Conservation (phyloP, 1,140 invertebrate genomes). For the Cydia fagiglandana region DNA sequence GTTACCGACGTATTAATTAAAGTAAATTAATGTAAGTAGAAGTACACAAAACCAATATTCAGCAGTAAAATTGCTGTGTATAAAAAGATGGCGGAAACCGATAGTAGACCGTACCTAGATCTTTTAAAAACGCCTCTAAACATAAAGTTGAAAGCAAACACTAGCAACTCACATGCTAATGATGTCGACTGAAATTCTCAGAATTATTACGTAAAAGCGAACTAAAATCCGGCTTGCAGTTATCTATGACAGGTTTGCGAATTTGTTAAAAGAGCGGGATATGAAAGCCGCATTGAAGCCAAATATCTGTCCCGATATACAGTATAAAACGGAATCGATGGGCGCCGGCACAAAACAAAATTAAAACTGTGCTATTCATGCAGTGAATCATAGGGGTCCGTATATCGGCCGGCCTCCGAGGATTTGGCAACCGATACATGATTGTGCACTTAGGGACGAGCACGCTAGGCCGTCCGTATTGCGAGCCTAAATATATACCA, state of each 20-base stretch:
- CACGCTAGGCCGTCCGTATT: constrained; percentile 30
- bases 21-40: too few species aligned
- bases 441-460: constrained; percentile 64
- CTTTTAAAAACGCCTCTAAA: too few species aligned
- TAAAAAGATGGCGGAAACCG: too few species aligned
- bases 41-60: too few species aligned
- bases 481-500: constrained; percentile 27
- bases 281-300: constrained; percentile 41
- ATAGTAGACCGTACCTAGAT: too few species aligned
- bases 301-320: constrained; percentile 56
- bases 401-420: constrained; percentile 57
- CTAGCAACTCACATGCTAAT: background rate
- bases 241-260: constrained; percentile 24
- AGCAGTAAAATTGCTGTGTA: too few species aligned
- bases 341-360: constrained; percentile 59
- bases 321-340: constrained; percentile 54
- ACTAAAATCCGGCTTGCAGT: background rate
- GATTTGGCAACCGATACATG: constrained; percentile 74
- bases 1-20: too few species aligned
- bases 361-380: constrained; percentile 54
- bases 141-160: background rate
- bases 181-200: background rate
- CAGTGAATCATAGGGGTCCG: constrained; percentile 58
- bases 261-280: constrained; percentile 31
- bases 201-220: background rate